Percentiles rank a stretch among this genome's conserved stretches.
Evolutionary conservation across 2,888 invertebrate genomes (phyloP).

Genomic region (Epirrita christyi): DNA sequence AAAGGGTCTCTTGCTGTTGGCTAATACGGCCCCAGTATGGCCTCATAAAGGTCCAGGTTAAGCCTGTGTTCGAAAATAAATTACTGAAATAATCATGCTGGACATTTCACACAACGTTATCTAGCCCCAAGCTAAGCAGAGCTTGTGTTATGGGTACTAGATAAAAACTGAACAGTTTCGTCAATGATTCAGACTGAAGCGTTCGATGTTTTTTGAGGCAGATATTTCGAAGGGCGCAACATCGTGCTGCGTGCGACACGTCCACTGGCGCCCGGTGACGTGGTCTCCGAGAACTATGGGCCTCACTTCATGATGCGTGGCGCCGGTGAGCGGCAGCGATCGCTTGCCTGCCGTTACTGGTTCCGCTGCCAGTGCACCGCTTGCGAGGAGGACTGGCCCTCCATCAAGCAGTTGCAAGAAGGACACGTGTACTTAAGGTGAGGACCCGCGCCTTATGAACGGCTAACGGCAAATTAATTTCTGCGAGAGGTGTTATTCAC

Average conservation of each 20-base stretch:
- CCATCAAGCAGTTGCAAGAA: constrained; percentile 82
- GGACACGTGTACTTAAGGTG: constrained; percentile 65
- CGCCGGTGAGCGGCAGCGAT: constrained; percentile 84
- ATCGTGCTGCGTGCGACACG: constrained; percentile 89
- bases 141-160: no score
- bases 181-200: not conserved
- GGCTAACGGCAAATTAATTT: no score
- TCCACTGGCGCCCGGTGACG: constrained; percentile 86
- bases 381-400: constrained; percentile 91
- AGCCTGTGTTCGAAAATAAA: no score
- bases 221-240: constrained; percentile 90
- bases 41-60: no score
- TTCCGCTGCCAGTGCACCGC: constrained; percentile 90
- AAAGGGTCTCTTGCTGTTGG: no score
- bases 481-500: no score
- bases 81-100: no score
- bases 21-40: no score
- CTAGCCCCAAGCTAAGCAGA: no score
- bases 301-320: constrained; percentile 87
- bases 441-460: not conserved
- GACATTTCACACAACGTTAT: no score
- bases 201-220: constrained; percentile 51
- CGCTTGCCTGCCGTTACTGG: constrained; percentile 90
- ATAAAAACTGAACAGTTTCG: no score
- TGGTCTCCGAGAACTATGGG: constrained; percentile 94